These are phyloP conservation scores for Trichomycterus rosablanca DNA, from an alignment of 2,113 vertebrate genomes.

Conservation along the genomic window DNA sequence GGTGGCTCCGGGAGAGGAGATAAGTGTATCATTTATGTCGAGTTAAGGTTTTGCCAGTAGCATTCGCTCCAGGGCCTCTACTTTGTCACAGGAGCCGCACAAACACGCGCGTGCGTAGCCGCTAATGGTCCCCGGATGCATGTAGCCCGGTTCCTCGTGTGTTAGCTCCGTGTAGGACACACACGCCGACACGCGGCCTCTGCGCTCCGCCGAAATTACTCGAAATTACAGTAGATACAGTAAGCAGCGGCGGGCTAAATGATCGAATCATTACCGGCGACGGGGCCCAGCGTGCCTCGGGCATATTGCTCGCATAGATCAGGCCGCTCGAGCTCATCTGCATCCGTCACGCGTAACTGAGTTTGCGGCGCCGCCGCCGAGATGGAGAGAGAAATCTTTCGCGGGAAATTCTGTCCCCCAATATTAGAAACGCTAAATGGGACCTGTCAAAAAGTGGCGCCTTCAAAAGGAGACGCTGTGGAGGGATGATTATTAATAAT, in stretches of 20 bases:
- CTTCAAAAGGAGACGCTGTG: background rate
- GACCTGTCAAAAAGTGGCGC: conserved; percentile 15
- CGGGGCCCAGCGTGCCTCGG: conserved; percentile 63
- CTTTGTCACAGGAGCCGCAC: conserved; percentile 22
- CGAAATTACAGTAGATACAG: conserved; percentile 52
- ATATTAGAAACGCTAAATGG: conserved; percentile 39
- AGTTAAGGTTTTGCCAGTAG: conserved; percentile 36
- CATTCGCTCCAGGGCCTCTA: conserved; percentile 55
- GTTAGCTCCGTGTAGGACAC: conserved; percentile 32
- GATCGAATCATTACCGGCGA: conserved; percentile 70
- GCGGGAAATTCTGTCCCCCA: conserved; percentile 30
- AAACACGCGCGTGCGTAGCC: conserved; percentile 1
- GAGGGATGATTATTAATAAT: conserved; percentile 5
- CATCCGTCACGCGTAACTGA: conserved; percentile 46
- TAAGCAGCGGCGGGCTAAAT: conserved; percentile 59
- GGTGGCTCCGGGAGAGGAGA: conserved; percentile 13
- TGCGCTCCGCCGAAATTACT: conserved; percentile 21
- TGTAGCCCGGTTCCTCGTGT: conserved; percentile 12
- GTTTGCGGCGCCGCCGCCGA: conserved; percentile 27
- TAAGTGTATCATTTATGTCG: conserved; percentile 37
- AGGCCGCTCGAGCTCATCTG: conserved; percentile 59
- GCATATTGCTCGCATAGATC: conserved; percentile 77
- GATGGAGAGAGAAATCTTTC: conserved; percentile 37
- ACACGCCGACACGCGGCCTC: conserved; percentile 16
- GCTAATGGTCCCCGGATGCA: conserved; percentile 23